Conservation (phyloP, 2,113 vertebrate species). For the Pteruthius melanotis region DNA sequence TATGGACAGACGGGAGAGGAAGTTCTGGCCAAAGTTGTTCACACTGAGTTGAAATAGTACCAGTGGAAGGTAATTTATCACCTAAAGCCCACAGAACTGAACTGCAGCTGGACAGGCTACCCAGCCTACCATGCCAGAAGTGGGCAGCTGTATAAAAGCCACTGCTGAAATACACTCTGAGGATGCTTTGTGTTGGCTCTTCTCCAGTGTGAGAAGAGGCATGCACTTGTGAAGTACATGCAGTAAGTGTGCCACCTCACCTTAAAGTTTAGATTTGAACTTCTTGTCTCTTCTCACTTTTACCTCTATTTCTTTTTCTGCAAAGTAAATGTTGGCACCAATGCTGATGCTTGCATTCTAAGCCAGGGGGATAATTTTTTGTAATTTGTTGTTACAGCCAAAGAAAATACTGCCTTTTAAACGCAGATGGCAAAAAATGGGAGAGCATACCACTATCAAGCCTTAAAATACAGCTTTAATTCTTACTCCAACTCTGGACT, state of each 20-base stretch:
- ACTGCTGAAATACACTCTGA: background rate
- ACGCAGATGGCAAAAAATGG: background rate
- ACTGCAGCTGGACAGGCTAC: background rate
- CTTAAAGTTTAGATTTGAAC: background rate
- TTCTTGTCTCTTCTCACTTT: background rate
- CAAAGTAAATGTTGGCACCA: background rate
- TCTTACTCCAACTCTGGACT: background rate
- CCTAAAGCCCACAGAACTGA: background rate
- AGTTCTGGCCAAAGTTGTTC: conserved; percentile 2
- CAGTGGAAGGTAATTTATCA: background rate
- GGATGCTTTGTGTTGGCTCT: background rate
- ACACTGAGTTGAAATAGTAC: background rate
- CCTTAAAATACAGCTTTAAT: background rate
- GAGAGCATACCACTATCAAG: background rate
- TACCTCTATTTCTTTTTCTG: background rate
- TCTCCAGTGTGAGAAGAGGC: background rate
- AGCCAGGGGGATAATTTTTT: background rate
- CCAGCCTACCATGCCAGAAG: background rate
- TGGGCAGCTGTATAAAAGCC: background rate
- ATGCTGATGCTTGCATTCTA: background rate
- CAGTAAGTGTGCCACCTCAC: background rate
- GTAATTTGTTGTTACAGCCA: background rate
- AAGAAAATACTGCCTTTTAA: background rate
- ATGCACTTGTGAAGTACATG: background rate
- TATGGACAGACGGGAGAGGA: background rate